Base-by-base conservation (phyloP, 2,888 invertebrate genomes). In the Epinotia brunnichana region DNA sequence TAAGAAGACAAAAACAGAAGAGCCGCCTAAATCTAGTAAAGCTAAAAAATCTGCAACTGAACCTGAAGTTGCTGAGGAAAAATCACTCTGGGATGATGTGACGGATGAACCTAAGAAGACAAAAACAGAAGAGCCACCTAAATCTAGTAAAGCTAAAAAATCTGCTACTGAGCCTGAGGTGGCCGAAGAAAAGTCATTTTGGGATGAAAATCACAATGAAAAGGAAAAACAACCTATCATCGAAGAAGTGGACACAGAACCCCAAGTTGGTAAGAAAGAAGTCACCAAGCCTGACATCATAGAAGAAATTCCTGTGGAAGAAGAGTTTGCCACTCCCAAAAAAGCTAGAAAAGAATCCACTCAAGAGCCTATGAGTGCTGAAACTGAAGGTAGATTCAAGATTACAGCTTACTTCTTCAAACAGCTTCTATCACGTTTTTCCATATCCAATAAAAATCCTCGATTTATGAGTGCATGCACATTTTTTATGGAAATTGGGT, bases 331-430 rank as follows among this genome's bases (percentile, higher is more conserved):
- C 70, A 82, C 88, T 48, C 79, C 90, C 9, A 92, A 91, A 82
- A 90, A 89, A 3, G 77, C 91, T 80, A 92, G 87, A 88, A 90
- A 89, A 85, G 83, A 91, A 76, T 82, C 89, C 70, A 79, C 90
- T 70, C 91, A 90, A 83, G 91, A 91, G 84, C 90, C 91, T 75
- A 84, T 91, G 85, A 91, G 91, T 91, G 93, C 93, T 83, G 92
- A 89, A 86, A 86, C 85, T 79, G 93, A 93, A 93, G 93, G 93
- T 93, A 93, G 88, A 90, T 81, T 77, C 78, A 79, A 82, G 80
- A 79, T 89, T 89, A 90, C 90, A 81, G 90, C 89, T 91, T 89
- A 80, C 80, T 69, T 81, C 84, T 85, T 86, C 86, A 85, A 87
- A 91, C 89, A 90, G 92, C 92, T 92, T 91, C 77, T 86, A 87